These are phyloP conservation scores for Corythoichthys intestinalis DNA, from an alignment of 2,113 vertebrate genomes.

Conservation along the genomic window DNA sequence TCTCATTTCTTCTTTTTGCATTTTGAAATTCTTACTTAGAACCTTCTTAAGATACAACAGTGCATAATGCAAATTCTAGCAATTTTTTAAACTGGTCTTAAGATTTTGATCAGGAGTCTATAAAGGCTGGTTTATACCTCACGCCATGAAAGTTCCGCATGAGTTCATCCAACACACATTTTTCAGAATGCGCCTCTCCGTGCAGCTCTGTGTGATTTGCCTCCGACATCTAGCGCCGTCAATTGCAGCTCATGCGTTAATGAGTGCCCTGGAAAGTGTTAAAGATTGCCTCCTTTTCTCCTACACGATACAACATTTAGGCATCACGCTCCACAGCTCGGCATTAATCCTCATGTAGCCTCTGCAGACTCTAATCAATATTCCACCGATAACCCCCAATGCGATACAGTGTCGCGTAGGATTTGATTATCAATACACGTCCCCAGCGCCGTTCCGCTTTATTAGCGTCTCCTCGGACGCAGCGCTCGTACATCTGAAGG, in stretches of 20 bases:
- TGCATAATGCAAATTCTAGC: no score
- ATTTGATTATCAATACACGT: constrained; percentile 5
- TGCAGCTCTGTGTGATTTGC: not conserved
- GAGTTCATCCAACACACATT: no score
- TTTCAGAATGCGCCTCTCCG: no score
- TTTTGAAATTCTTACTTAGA: no score
- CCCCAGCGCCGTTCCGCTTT: constrained; percentile 2
- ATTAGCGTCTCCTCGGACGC: not conserved
- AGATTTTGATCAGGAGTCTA: no score
- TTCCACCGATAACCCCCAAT: not conserved
- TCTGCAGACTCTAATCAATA: constrained; percentile 4
- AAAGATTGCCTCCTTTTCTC: not conserved
- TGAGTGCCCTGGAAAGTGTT: not conserved
- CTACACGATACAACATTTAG: not conserved
- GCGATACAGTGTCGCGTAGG: not conserved
- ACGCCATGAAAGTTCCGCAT: no score
- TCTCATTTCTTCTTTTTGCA: no score
- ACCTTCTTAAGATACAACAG: no score
- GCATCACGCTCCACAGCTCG: not conserved
- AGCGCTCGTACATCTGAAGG: not conserved
- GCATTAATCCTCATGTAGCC: constrained; percentile 6
- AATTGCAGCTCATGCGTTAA: no score
- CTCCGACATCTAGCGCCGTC: not conserved
- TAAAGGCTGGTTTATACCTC: no score
- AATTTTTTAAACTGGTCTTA: no score